A percentile compares a stretch with the other conserved stretches of the same genome.
phyloP scores from a whole-genome alignment of 2,113 vertebrate species.

The Aramus guarauna region DNA sequence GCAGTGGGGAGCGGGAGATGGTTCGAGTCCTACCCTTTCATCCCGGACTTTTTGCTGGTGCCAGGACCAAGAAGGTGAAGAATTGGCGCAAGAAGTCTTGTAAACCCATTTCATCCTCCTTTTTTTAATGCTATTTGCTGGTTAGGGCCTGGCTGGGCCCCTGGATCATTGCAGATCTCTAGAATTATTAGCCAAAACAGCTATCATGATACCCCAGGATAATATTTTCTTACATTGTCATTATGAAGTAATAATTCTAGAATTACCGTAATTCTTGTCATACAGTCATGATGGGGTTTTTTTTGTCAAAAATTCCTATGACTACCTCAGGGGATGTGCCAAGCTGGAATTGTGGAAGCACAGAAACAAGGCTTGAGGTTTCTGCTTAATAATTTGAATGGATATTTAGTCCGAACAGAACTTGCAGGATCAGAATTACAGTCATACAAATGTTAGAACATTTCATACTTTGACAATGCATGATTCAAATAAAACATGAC shows the following conservation, averaged over 20 bases:
- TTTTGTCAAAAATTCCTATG: not conserved
- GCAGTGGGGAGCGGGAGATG: not conserved
- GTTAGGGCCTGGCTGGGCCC: not conserved
- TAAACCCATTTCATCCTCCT: not conserved
- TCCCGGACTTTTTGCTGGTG: not conserved
- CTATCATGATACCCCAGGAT: not conserved
- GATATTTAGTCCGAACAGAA: not conserved
- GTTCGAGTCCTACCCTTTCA: not conserved
- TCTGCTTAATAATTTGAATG: not conserved
- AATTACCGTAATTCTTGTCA: not conserved
- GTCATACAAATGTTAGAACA: not conserved
- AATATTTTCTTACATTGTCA: not conserved
- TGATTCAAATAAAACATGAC: not conserved
- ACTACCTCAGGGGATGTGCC: not conserved
- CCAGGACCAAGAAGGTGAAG: not conserved
- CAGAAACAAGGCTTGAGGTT: not conserved
- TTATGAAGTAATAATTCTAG: not conserved
- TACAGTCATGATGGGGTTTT: not conserved
- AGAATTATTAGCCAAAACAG: not conserved
- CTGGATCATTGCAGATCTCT: not conserved
- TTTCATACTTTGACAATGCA: not conserved
- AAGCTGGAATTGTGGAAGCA: not conserved
- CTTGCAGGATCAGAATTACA: not conserved
- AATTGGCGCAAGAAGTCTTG: not conserved
- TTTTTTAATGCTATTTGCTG: not conserved